A percentile compares a stretch with the other conserved stretches of the same genome.
These are phyloP conservation scores for Lasiommata megera DNA, from an alignment of 2,888 invertebrate species.

Conservation along the genomic window DNA sequence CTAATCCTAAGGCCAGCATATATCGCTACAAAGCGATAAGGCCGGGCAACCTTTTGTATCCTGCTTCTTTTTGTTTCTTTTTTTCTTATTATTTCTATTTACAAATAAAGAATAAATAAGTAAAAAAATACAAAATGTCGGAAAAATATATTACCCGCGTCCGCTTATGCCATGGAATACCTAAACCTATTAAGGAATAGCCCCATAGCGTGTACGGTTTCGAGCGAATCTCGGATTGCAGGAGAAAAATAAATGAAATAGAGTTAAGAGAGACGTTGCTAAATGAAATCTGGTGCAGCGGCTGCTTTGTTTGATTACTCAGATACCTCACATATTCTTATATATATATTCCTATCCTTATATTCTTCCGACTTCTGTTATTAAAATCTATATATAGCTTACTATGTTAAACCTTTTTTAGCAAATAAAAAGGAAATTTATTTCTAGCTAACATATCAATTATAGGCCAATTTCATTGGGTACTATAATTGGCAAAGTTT, in stretches of 20 bases:
- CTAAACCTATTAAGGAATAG: constrained; percentile 4
- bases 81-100: too few relatives aligned
- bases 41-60: too few relatives aligned
- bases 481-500: too few relatives aligned
- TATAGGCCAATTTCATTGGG: too few relatives aligned
- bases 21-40: too few relatives aligned
- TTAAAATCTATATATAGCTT: neutral
- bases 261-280: constrained; percentile 33
- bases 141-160: neutral
- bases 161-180: neutral
- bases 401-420: too few relatives aligned
- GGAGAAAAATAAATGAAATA: constrained; percentile 34
- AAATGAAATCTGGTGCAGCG: constrained; percentile 39
- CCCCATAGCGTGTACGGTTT: constrained; percentile 13
- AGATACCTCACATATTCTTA: constrained; percentile 38
- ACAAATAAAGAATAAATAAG: too few relatives aligned
- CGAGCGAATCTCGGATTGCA: constrained; percentile 33
- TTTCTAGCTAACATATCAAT: too few relatives aligned
- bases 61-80: too few relatives aligned
- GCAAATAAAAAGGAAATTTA: too few relatives aligned
- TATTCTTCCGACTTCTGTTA: constrained; percentile 30
- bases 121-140: neutral
- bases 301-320: constrained; percentile 38
- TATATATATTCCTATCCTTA: too few relatives aligned
- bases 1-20: too few relatives aligned